Evolutionary conservation across 2,797 vertebrate species (phyloP), one percentile per base, ranked within the genome.

Genomic region (Gallirallus australis): DNA sequence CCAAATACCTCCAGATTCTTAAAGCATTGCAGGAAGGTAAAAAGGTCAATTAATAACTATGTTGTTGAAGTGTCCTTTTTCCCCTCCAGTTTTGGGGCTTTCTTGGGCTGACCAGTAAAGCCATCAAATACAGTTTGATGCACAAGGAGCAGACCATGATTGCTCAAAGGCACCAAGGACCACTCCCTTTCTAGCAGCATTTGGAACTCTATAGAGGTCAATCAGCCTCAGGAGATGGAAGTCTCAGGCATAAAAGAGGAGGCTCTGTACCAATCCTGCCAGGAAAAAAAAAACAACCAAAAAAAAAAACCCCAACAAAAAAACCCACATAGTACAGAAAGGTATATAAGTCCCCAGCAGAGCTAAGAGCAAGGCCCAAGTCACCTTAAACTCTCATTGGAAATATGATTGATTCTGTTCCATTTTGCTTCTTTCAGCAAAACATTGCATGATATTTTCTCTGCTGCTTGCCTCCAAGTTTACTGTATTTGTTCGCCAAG

Each of bases 331-430:
- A 35, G 25, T 4, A n/a, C 50, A 91, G 61, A 39, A 66, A 24
- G 35, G 70, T 40, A 28, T 18, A 5, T 0, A 3, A 91, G 66
- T 16, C 9, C 59, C 75, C 50, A 42, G 70, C 82, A 90, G 86
- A 90, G 77, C 72, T 28, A 37, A 88, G 80, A 89, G 52, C 70
- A 73, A 77, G 77, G 66, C 64, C 45, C 56, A 54, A 90, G 64
- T 94, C 91, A 94, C 94, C 94, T 96, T 79, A 79, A 90, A 72
- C 31, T 94, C 87, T 94, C 89, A 88, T 60, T 94, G 87, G 89
- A 88, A 94, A 94, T 45, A 86, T 91, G 89, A 93, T 91, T 90
- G 93, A 94, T 96, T 94, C 93, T 60, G 28, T 54, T 73, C 76
- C 82, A 17, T 91, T 95, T 88, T 94, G 89, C 85, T 79, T 92